phyloP scores from a whole-genome alignment of 2,888 invertebrate species.

The Mactromeris polynyma region DNA sequence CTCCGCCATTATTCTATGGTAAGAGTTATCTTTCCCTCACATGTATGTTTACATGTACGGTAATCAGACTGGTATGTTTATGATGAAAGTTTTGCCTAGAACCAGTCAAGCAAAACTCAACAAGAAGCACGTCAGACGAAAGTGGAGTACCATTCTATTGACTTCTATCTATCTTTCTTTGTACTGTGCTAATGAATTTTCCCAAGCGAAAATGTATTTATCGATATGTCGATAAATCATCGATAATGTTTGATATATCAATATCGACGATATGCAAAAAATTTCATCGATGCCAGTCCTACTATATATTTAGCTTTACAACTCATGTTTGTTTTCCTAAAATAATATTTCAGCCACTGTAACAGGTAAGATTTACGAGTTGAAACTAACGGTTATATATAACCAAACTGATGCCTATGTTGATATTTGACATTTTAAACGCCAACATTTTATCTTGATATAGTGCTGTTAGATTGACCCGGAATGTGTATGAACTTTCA shows the following conservation, averaged over 20 bases:
- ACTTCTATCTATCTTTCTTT: neutral
- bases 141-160: neutral
- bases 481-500: too few species aligned
- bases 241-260: too few species aligned
- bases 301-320: neutral
- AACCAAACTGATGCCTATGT: neutral
- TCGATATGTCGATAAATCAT: too few species aligned
- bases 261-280: too few species aligned
- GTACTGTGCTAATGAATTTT: too few species aligned
- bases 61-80: neutral
- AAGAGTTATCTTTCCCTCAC: constrained; percentile 27
- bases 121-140: neutral
- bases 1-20: constrained; percentile 85
- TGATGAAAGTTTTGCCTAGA: neutral
- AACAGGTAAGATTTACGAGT: constrained; percentile 18
- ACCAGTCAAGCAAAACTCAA: neutral
- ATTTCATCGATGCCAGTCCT: too few species aligned
- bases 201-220: too few species aligned
- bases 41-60: too few species aligned
- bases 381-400: neutral
- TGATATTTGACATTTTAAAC: too few species aligned
- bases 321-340: neutral
- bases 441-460: too few species aligned
- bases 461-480: too few species aligned
- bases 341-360: constrained; percentile 33